Evolutionary conservation across 2,113 vertebrate species (phyloP).

Genomic region (Steatornis caripensis): DNA sequence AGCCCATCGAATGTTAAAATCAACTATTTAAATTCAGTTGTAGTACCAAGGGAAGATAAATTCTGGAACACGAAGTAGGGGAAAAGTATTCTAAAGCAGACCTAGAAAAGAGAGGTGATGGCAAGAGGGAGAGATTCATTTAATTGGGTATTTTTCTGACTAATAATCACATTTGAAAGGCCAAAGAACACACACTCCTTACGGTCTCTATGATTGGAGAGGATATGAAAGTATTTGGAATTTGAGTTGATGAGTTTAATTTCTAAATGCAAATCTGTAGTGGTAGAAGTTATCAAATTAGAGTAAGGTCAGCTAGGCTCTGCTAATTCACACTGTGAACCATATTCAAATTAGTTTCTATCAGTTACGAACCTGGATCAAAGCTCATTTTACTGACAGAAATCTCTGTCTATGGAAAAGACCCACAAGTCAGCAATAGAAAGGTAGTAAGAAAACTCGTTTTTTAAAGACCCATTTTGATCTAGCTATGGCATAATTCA

Average conservation of each 20-base stretch:
- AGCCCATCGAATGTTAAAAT: neutral
- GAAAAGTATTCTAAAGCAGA: neutral
- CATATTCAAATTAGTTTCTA: neutral
- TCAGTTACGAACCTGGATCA: neutral
- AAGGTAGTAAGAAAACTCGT: neutral
- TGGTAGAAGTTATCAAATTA: neutral
- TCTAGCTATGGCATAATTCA: neutral
- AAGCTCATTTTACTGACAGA: neutral
- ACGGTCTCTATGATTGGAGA: neutral
- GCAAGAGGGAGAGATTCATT: neutral
- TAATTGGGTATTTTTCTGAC: neutral
- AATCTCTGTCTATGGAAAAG: neutral
- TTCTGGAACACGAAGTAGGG: neutral
- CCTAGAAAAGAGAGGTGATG: neutral
- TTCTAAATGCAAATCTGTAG: slow-evolving; percentile 11
- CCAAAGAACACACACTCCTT: neutral
- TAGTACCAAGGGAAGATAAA: neutral
- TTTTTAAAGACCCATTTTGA: neutral
- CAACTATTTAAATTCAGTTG: neutral
- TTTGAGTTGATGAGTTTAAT: slow-evolving; percentile 6
- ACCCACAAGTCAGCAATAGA: neutral
- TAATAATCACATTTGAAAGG: neutral
- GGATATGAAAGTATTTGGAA: neutral
- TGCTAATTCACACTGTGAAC: neutral
- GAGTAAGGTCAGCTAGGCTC: neutral